Percentiles rank a stretch among this genome's conserved stretches.
These are phyloP conservation scores for Kryptolebias marmoratus DNA, from an alignment of 2,113 vertebrate genomes.

Conservation along the genomic window DNA sequence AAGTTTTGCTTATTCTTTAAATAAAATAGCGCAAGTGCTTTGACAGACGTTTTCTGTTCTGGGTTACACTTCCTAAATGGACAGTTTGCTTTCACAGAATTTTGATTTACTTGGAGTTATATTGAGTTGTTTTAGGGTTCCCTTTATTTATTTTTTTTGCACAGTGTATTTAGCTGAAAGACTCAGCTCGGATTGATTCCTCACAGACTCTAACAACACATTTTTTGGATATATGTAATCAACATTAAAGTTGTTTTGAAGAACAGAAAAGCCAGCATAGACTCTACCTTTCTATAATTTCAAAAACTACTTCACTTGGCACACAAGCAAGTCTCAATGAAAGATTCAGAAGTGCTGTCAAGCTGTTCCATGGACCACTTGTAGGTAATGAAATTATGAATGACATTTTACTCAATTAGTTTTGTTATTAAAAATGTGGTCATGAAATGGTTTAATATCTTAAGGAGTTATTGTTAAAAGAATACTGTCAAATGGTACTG, in stretches of 20 bases:
- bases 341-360: neutral
- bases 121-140: too few species aligned
- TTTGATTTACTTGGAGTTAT: too few species aligned
- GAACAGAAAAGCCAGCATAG: neutral
- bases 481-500: neutral
- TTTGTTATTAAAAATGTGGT: neutral
- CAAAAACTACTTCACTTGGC: too few species aligned
- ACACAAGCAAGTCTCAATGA: too few species aligned
- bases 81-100: too few species aligned
- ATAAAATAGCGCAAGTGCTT: too few species aligned
- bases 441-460: neutral
- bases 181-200: slow-evolving; percentile 52
- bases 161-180: neutral
- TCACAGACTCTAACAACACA: slow-evolving; percentile 39
- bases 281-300: too few species aligned
- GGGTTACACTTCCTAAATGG: too few species aligned
- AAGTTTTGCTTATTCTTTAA: too few species aligned
- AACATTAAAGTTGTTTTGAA: slow-evolving; percentile 39
- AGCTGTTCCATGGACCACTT: neutral
- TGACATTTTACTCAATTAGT: slow-evolving; percentile 28
- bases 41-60: too few species aligned
- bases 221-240: slow-evolving; percentile 35
- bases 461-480: neutral
- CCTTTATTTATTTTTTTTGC: too few species aligned
- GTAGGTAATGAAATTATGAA: slow-evolving; percentile 11